Conservation (phyloP, 1,140 invertebrate species). For the Lordiphosa mommai region DNA sequence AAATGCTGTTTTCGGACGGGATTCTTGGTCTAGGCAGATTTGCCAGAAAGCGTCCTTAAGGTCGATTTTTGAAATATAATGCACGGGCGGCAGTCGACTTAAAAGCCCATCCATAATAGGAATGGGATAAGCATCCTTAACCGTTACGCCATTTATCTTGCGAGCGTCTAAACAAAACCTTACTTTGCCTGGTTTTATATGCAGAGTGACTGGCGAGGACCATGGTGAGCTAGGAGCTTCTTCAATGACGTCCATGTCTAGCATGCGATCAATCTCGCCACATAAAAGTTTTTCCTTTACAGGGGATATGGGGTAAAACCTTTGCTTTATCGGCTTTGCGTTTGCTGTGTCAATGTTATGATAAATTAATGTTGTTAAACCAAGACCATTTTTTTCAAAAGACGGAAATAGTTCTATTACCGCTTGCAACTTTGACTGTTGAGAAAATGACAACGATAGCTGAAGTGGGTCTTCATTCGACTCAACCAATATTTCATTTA, state of each 20-base stretch:
- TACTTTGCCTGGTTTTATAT: not conserved
- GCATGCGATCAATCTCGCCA: constrained; percentile 18
- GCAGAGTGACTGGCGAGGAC: constrained; percentile 11
- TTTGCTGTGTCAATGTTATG: constrained; percentile 4
- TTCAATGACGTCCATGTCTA: constrained; percentile 22
- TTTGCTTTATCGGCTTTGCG: constrained; percentile 6
- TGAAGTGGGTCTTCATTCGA: too few species aligned
- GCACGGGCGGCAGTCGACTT: not conserved
- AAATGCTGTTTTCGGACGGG: not conserved
- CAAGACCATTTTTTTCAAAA: not conserved
- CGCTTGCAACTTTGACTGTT: not conserved
- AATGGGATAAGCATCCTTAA: not conserved
- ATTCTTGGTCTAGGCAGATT: not conserved
- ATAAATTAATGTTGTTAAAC: not conserved
- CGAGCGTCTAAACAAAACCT: too few species aligned
- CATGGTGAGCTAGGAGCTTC: constrained; percentile 17
- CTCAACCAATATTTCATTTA: too few species aligned
- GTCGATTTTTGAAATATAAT: not conserved
- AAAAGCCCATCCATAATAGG: not conserved
- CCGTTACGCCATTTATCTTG: too few species aligned
- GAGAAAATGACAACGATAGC: not conserved
- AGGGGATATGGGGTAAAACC: constrained; percentile 19
- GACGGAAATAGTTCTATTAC: constrained; percentile 1
- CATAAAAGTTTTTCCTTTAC: constrained; percentile 26
- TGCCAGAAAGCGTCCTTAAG: constrained; percentile 7